Conservation (phyloP, 53 echinoderm and acorn worm species). For the Glandiceps talaboti region DNA sequence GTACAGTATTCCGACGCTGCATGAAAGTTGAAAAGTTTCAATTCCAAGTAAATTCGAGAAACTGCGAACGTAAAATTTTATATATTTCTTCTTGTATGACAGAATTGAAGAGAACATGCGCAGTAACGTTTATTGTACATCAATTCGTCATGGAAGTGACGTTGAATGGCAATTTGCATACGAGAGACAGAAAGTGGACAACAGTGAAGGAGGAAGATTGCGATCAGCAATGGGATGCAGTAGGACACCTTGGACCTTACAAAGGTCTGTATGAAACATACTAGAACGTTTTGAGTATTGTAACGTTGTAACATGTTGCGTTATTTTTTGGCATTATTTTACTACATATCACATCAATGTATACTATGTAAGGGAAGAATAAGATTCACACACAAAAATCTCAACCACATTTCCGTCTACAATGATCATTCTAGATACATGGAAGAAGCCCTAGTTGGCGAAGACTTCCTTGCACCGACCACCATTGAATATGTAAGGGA, state of each 20-base stretch:
- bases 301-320: too few relatives aligned
- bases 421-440: not conserved
- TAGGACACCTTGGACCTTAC: not conserved
- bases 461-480: not conserved
- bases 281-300: too few relatives aligned
- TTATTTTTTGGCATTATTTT: too few relatives aligned
- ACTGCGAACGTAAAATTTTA: too few relatives aligned
- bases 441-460: not conserved
- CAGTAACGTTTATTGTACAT: conserved; percentile 36
- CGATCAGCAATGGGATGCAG: not conserved
- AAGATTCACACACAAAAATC: too few relatives aligned
- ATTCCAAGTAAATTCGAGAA: too few relatives aligned
- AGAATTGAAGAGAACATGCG: conserved; percentile 36
- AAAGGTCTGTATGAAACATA: too few relatives aligned
- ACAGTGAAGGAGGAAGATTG: not conserved
- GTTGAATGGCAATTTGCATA: conserved; percentile 54
- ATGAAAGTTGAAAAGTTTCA: too few relatives aligned
- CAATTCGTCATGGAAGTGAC: conserved; percentile 40
- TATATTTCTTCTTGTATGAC: not conserved
- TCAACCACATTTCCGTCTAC: too few relatives aligned
- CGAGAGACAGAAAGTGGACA: conserved; percentile 17
- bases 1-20: too few relatives aligned
- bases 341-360: too few relatives aligned
- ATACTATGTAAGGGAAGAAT: too few relatives aligned
- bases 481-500: not conserved